Conservation (phyloP, 2,888 invertebrate genomes). For the Hedychridium roseum region DNA sequence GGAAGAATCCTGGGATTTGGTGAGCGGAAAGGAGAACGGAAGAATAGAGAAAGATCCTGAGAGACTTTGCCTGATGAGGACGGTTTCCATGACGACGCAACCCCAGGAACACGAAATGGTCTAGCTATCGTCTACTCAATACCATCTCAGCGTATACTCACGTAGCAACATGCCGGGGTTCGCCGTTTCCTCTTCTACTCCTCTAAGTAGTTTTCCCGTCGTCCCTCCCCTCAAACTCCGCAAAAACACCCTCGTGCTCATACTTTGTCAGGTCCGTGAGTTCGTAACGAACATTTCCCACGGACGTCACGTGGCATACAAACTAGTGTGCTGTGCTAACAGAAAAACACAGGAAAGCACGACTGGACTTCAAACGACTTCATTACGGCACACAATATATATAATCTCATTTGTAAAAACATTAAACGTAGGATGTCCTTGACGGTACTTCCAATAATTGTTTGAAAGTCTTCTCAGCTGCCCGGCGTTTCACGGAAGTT, state of each 20-base stretch:
- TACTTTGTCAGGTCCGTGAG: constrained; percentile 35
- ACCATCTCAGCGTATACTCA: constrained; percentile 39
- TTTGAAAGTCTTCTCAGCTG: no score
- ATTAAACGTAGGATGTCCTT: no score
- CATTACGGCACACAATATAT: constrained; percentile 22
- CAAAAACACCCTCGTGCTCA: constrained; percentile 16
- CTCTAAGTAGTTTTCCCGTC: constrained; percentile 21
- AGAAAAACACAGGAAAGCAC: constrained; percentile 6
- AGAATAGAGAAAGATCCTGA: constrained; percentile 31
- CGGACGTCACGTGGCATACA: constrained; percentile 28
- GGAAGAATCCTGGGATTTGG: no score
- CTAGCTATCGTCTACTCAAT: constrained; percentile 54
- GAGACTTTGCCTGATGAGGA: constrained; percentile 54
- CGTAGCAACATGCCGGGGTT: constrained; percentile 28
- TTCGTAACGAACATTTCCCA: constrained; percentile 17
- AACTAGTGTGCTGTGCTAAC: constrained; percentile 23
- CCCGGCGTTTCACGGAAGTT: no score
- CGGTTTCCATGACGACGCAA: constrained; percentile 61
- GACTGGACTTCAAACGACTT: constrained; percentile 24
- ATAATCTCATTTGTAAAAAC: no score
- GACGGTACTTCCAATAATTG: no score
- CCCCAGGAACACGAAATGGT: constrained; percentile 56
- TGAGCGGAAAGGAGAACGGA: not conserved
- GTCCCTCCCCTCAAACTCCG: not conserved
- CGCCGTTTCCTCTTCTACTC: constrained; percentile 27